Evolutionary conservation across 2,113 vertebrate species (phyloP).

Genomic region (Percopsis transmontana): DNA sequence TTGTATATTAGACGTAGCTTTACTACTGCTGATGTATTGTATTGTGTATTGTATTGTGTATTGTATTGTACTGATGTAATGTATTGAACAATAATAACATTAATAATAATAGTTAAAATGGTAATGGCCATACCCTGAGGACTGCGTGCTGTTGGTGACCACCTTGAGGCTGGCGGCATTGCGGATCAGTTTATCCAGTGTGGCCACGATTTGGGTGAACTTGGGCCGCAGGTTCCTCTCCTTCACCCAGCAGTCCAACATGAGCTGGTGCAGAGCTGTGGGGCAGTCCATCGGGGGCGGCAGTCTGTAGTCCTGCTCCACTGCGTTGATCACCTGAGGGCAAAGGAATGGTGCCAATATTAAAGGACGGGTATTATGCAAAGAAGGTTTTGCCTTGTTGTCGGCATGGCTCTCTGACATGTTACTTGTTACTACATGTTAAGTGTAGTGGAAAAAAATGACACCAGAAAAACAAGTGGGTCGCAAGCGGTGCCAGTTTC

Average conservation of each 20-base stretch:
- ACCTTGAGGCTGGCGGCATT: conserved; percentile 98
- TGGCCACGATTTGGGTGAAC: conserved; percentile 97
- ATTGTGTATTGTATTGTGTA: no score
- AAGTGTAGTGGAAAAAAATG: no score
- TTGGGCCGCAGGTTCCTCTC: conserved; percentile 97
- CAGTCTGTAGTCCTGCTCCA: conserved; percentile 97
- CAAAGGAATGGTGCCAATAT: background rate
- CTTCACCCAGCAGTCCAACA: conserved; percentile 98
- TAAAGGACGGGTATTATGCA: background rate
- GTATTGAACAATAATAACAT: background rate
- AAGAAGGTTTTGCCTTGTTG: no score
- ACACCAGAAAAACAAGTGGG: no score
- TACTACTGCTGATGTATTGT: no score
- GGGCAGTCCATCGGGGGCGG: conserved; percentile 99
- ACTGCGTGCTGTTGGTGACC: conserved; percentile 90
- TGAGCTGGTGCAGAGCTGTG: conserved; percentile 94
- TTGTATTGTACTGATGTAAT: no score
- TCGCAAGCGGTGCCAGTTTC: no score
- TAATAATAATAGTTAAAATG: background rate
- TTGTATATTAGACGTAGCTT: no score
- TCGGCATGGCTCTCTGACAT: no score
- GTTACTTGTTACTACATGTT: no score
- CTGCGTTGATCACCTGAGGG: conserved; percentile 93
- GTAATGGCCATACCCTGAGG: conserved; percentile 86
- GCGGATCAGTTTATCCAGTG: conserved; percentile 96